Conservation (phyloP, 92 coral and sea anemone genomes). For the Umimayanthus chanpuru region DNA sequence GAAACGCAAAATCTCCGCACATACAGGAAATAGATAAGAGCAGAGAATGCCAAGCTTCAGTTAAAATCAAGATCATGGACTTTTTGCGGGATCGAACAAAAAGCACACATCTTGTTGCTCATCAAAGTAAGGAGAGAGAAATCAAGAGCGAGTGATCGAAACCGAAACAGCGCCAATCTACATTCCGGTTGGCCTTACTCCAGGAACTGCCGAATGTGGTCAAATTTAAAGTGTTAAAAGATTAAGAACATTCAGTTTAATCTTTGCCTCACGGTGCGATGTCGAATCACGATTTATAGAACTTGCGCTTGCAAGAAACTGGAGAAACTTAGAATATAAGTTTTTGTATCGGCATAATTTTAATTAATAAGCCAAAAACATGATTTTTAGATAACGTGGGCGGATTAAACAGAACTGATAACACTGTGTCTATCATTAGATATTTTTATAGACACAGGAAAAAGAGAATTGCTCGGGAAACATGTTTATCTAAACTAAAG, state of each 20-base stretch:
- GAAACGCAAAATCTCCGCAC: neutral
- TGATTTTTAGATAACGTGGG: neutral
- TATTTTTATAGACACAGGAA: neutral
- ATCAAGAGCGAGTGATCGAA: neutral
- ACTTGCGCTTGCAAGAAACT: neutral
- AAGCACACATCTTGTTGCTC: conserved; percentile 7
- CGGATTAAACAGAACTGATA: neutral
- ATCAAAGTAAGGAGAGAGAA: neutral
- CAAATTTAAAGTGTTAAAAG: neutral
- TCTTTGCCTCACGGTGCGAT: neutral
- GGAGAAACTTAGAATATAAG: neutral
- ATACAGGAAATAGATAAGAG: no score
- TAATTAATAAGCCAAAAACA: neutral
- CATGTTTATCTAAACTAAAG: neutral
- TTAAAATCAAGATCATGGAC: neutral
- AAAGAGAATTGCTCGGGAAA: neutral
- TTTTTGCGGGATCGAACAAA: neutral
- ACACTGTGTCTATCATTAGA: neutral
- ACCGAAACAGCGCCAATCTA: neutral
- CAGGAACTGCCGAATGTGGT: neutral
- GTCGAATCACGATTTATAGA: neutral
- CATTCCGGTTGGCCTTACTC: neutral
- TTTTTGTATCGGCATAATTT: neutral
- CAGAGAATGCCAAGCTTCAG: neutral
- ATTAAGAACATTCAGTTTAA: neutral